Conservation (phyloP, 2,888 invertebrate genomes). For the Agrochola macilenta region DNA sequence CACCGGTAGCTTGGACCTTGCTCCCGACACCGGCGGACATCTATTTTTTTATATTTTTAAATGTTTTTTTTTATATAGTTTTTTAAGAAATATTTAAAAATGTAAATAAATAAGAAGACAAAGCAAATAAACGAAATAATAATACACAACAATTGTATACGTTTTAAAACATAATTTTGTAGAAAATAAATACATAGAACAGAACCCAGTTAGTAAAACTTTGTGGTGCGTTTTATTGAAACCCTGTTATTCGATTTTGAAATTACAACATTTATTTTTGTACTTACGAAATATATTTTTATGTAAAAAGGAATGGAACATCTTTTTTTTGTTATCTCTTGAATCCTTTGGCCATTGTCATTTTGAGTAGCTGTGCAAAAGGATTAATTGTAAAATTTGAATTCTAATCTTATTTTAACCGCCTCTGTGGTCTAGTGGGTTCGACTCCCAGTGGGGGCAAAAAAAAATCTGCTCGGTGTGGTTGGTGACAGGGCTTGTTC, state of each 20-base stretch:
- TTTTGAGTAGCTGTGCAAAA: constrained; percentile 17
- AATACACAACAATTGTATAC: not conserved
- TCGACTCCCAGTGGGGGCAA: too few species aligned
- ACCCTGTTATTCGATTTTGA: not conserved
- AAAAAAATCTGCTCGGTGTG: too few species aligned
- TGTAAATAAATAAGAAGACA: too few species aligned
- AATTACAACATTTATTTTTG: not conserved
- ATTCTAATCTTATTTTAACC: too few species aligned
- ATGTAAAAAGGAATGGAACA: not conserved
- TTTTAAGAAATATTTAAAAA: too few species aligned
- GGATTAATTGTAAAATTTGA: not conserved
- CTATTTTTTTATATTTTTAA: too few species aligned
- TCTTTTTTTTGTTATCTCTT: constrained; percentile 7
- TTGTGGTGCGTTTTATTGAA: not conserved
- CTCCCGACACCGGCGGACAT: too few species aligned
- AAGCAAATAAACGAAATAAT: too few species aligned
- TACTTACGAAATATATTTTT: constrained; percentile 18
- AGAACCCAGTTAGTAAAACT: constrained; percentile 6
- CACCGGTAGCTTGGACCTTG: too few species aligned
- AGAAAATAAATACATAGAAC: not conserved
- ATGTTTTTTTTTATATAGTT: too few species aligned
- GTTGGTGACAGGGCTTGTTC: too few species aligned
- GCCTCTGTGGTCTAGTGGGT: too few species aligned
- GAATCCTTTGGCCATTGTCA: constrained; percentile 11
- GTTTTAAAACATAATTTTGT: not conserved